Conservation (phyloP, 2,888 invertebrate species). For the Thumatha senex region DNA sequence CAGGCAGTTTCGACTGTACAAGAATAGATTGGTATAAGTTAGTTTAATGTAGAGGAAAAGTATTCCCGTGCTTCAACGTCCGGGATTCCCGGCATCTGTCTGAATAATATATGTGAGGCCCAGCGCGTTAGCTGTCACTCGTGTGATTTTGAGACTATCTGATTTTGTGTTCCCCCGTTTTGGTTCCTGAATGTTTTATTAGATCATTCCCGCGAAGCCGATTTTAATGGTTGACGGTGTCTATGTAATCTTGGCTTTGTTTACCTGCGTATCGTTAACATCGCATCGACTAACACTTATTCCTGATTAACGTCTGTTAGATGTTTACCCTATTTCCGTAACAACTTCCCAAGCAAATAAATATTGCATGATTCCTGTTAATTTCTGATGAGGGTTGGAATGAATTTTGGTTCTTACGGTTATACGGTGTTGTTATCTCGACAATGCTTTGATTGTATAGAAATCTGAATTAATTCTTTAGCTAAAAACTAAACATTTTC, state of each 20-base stretch:
- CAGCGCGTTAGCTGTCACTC: conserved; percentile 68
- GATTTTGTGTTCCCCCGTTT: conserved; percentile 79
- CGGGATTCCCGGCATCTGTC: conserved; percentile 43
- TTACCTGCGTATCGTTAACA: conserved; percentile 42
- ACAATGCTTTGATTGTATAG: conserved; percentile 1
- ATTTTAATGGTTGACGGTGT: conserved; percentile 70
- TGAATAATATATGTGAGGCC: conserved; percentile 78
- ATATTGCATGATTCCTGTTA: conserved; percentile 41
- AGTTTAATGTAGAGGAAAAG: conserved; percentile 50
- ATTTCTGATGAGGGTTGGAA: conserved; percentile 32
- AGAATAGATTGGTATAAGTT: conserved; percentile 63
- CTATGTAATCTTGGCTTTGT: conserved; percentile 46
- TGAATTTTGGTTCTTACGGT: conserved; percentile 17
- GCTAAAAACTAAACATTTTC: background rate
- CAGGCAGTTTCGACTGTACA: conserved; percentile 42
- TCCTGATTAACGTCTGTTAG: conserved; percentile 37
- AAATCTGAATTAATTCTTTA: background rate
- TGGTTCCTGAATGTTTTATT: conserved; percentile 78
- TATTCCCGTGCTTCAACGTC: conserved; percentile 43
- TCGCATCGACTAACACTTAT: conserved; percentile 34
- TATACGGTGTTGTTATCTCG: conserved; percentile 19
- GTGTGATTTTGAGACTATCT: conserved; percentile 83
- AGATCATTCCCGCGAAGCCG: conserved; percentile 60
- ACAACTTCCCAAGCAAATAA: conserved; percentile 35
- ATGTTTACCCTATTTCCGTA: conserved; percentile 33